A percentile compares a stretch with the other conserved stretches of the same genome.
Conservation (phyloP, 2,888 invertebrate genomes). For the Dione juno region DNA sequence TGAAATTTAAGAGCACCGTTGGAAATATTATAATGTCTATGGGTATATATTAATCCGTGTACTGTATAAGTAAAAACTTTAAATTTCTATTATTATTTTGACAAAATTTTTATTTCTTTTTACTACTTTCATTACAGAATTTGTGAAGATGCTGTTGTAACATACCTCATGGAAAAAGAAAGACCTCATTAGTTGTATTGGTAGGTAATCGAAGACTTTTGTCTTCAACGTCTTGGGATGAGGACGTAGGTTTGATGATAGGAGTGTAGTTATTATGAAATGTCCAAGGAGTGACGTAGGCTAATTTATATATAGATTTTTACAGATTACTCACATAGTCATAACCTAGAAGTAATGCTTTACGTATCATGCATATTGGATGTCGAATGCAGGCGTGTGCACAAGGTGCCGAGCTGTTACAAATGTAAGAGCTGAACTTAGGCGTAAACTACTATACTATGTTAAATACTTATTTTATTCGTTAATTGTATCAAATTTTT, state of each 20-base stretch:
- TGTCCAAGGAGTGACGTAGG: slow-evolving; percentile 41
- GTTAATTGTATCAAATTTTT: neutral
- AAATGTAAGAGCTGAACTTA: neutral
- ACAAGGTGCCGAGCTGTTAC: neutral
- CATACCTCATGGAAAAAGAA: slow-evolving; percentile 55
- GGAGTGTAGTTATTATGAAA: slow-evolving; percentile 36
- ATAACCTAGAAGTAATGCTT: slow-evolving; percentile 36
- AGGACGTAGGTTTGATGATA: slow-evolving; percentile 33
- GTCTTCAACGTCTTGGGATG: slow-evolving; percentile 33
- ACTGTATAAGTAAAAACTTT: too few species aligned
- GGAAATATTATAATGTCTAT: too few species aligned
- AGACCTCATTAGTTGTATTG: slow-evolving; percentile 71
- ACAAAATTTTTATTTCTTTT: slow-evolving; percentile 14
- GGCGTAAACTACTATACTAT: neutral
- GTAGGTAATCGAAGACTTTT: slow-evolving; percentile 47
- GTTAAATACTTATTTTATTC: neutral
- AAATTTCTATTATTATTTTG: too few species aligned
- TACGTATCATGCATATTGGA: slow-evolving; percentile 31
- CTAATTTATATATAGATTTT: slow-evolving; percentile 44
- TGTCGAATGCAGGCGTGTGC: slow-evolving; percentile 4
- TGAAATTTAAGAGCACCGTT: too few species aligned
- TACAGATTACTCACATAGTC: slow-evolving; percentile 31
- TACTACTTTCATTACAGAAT: slow-evolving; percentile 75
- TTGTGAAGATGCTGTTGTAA: slow-evolving; percentile 84
- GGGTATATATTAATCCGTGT: too few species aligned